Evolutionary conservation across 2,888 invertebrate species (phyloP), one percentile per base, ranked within the genome.

Genomic region (Aspidiotus rigidus): DNA sequence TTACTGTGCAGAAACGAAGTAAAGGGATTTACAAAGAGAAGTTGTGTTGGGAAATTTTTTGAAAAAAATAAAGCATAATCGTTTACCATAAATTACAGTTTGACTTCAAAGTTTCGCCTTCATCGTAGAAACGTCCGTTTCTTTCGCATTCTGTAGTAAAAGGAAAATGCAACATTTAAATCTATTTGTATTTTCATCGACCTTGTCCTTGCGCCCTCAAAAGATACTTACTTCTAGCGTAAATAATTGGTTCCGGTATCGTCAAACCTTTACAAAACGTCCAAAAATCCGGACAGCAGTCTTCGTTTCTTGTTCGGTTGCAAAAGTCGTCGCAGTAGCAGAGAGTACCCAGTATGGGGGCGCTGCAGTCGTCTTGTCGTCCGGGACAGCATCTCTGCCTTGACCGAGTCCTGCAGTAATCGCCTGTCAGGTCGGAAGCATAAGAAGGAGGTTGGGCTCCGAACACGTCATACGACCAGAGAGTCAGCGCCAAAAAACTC

Each of bases 241-340:
- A n/a, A n/a, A 49, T 49, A 3, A 49, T 2, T 6, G 49, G 49
- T 49, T 49, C 49, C 49, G 49, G 49, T 13, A 49, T 49, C 49
- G 10, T 2, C 6, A 49, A 73, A 9, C 85, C 84, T 73, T 80
- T 80, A 76, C 96, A 97, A 72, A 85, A 84, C 0, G 83, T 81
- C 77, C 83, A 84, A 77, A 87, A 97, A 79, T 97, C 97, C 0
- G 96, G 96, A 76, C 96, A 97, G 77, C 96, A 97, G 77, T 96
- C 96, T 74, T 86, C 86, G 53, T 83, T 82, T 10, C 80, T 77
- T 0, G 83, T 83, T 44, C 88, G 80, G 77, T 90, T 87, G 80
- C 96, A 96, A 79, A 95, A 96, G 73, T 89, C 83, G 78, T 97
- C 97, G 78, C 97, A 97, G 79, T 97, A 97, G 79, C 97, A 97